Conservation (phyloP, 2,113 vertebrate genomes). For the Ancistrus triradiatus region DNA sequence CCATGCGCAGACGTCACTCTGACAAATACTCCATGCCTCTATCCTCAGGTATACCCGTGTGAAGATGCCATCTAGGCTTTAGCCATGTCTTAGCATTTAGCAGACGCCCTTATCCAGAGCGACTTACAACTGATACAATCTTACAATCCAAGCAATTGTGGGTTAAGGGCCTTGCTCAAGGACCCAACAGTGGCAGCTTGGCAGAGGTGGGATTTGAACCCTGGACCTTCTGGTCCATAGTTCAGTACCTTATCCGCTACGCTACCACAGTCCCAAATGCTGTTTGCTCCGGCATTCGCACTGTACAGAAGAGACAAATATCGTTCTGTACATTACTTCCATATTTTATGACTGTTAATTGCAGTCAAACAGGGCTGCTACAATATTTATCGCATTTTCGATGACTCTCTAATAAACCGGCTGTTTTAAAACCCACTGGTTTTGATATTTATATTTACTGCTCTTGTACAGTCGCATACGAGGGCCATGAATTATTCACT, state of each 20-base stretch:
- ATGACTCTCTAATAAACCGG: conserved; percentile 50
- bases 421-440: conserved; percentile 55
- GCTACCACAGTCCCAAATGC: neutral
- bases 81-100: neutral
- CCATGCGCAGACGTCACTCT: conserved; percentile 97
- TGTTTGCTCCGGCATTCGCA: conserved; percentile 14
- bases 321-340: conserved; percentile 59
- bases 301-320: conserved; percentile 67
- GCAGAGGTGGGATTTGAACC: too few relatives aligned
- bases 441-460: conserved; percentile 77
- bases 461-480: conserved; percentile 52
- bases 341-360: conserved; percentile 74
- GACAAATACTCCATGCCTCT: conserved; percentile 98
- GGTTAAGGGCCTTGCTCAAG: too few relatives aligned
- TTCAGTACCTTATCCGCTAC: too few relatives aligned
- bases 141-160: too few relatives aligned
- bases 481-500: conserved; percentile 68
- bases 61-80: too few relatives aligned
- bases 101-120: neutral
- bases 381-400: conserved; percentile 69
- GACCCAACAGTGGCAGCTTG: too few relatives aligned
- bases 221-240: too few relatives aligned
- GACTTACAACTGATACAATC: neutral
- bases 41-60: conserved; percentile 84
- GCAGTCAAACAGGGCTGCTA: conserved; percentile 69